Evolutionary conservation across 2,888 invertebrate genomes (phyloP).

Genomic region (Brachylomia viminalis): DNA sequence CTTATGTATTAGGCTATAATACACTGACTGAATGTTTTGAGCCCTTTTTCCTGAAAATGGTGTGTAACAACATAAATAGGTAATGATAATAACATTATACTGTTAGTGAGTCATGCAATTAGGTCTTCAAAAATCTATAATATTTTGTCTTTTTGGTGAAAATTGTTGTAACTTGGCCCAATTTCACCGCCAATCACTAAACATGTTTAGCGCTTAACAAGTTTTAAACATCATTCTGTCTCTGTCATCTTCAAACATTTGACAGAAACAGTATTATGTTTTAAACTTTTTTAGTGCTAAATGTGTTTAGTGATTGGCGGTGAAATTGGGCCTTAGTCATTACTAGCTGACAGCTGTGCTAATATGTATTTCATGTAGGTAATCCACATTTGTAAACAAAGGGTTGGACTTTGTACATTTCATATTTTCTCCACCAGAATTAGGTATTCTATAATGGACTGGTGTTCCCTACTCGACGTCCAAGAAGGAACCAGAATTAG

Average conservation of each 20-base stretch:
- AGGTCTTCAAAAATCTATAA: not conserved
- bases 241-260: too few species aligned
- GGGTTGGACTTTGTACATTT: not conserved
- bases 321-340: too few species aligned
- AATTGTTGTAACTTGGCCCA: not conserved
- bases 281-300: too few species aligned
- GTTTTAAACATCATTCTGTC: too few species aligned
- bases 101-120: conserved; percentile 1
- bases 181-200: too few species aligned
- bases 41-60: conserved; percentile 23
- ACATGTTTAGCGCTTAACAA: too few species aligned
- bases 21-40: not conserved
- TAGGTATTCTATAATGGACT: not conserved
- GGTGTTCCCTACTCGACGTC: not conserved
- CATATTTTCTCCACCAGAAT: not conserved
- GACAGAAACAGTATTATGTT: too few species aligned
- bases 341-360: not conserved
- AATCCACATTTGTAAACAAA: not conserved
- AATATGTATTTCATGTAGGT: not conserved
- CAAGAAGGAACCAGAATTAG: not conserved
- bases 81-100: not conserved
- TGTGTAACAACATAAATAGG: not conserved
- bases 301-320: too few species aligned
- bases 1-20: not conserved
- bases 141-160: not conserved